Conservation (phyloP, 2,888 invertebrate species). For the Diadromus collaris region DNA sequence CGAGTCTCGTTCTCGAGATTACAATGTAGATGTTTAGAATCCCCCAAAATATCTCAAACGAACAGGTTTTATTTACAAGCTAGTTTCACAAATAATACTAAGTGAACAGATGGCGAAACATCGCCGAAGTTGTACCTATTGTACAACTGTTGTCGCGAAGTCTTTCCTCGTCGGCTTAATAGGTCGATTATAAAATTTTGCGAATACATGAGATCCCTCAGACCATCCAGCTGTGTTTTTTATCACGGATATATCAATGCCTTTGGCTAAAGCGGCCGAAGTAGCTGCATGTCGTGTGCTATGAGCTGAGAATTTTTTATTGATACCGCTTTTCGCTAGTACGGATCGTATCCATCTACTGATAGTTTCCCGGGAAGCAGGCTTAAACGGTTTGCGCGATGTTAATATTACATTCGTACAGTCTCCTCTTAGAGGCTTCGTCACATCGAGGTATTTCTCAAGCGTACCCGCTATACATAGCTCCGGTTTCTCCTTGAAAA, state of each 20-base stretch:
- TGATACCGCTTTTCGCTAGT: constrained; percentile 43
- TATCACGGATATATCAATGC: constrained; percentile 24
- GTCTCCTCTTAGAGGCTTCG: background rate
- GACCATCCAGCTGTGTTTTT: constrained; percentile 48
- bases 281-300: constrained; percentile 41
- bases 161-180: background rate
- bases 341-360: constrained; percentile 50
- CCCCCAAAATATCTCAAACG: background rate
- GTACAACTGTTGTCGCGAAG: background rate
- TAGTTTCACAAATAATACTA: background rate
- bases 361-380: constrained; percentile 35
- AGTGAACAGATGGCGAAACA: background rate
- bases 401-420: constrained; percentile 25
- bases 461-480: constrained; percentile 25
- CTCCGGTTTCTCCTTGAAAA: constrained; percentile 17
- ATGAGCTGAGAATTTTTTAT: constrained; percentile 20
- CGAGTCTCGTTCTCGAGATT: constrained; percentile 41
- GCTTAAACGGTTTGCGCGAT: constrained; percentile 30
- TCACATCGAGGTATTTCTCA: background rate
- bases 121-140: background rate
- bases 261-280: constrained; percentile 35
- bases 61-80: constrained; percentile 5
- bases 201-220: constrained; percentile 35
- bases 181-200: constrained; percentile 14
- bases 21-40: constrained; percentile 45